A percentile compares a stretch with the other conserved stretches of the same genome.
These are phyloP conservation scores for Drosophila subquinaria DNA, from an alignment of 2,888 invertebrate genomes.

Conservation along the genomic window DNA sequence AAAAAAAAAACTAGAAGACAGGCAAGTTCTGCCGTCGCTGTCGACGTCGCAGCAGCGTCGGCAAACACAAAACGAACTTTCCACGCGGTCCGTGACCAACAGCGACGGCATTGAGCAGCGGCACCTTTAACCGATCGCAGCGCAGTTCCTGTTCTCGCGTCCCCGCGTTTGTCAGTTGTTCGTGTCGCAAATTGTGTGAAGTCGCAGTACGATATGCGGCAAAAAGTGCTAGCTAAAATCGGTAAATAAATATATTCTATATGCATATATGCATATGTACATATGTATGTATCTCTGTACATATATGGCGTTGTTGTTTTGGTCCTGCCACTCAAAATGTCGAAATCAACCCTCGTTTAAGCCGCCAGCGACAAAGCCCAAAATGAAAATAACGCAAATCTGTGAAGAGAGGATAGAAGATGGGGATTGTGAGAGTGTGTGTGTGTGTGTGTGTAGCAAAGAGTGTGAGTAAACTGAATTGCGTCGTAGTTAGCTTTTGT, in stretches of 20 bases:
- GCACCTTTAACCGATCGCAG: constrained; percentile 83
- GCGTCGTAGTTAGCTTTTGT: constrained; percentile 78
- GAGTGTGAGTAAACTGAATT: constrained; percentile 79
- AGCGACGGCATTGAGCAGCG: constrained; percentile 81
- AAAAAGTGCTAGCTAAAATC: constrained; percentile 35
- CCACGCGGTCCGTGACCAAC: constrained; percentile 73
- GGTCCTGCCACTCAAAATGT: constrained; percentile 41
- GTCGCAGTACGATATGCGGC: constrained; percentile 18
- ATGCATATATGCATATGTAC: no score
- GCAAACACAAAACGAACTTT: constrained; percentile 73
- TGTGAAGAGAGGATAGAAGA: constrained; percentile 31
- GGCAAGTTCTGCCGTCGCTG: constrained; percentile 4
- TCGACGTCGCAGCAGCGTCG: constrained; percentile 27
- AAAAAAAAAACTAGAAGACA: constrained; percentile 53
- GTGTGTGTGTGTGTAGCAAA: constrained; percentile 5
- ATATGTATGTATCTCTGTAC: neutral
- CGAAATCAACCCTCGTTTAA: constrained; percentile 52
- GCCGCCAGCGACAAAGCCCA: constrained; percentile 31
- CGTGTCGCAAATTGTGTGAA: constrained; percentile 26
- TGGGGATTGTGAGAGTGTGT: neutral
- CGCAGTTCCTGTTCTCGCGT: constrained; percentile 17
- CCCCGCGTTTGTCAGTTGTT: constrained; percentile 10
- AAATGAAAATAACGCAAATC: constrained; percentile 43
- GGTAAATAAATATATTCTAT: constrained; percentile 10
- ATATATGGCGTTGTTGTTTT: constrained; percentile 41